phyloP scores from a whole-genome alignment of 2,113 vertebrate species.

The Amphiprion percula region DNA sequence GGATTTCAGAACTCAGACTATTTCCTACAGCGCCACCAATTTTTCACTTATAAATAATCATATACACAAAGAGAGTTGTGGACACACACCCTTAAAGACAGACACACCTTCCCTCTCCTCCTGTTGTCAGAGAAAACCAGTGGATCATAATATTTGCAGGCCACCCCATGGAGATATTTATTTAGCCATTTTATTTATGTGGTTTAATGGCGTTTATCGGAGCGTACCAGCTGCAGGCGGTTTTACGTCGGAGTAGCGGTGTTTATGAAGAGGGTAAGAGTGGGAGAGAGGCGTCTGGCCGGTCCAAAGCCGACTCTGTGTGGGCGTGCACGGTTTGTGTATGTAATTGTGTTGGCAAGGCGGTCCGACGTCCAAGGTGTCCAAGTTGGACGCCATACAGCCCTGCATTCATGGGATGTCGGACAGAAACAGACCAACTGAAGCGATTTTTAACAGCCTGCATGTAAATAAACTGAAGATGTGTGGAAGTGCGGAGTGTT shows the following conservation, averaged over 20 bases:
- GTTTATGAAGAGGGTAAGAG: constrained; percentile 61
- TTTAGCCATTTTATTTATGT: constrained; percentile 58
- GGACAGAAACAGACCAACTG: constrained; percentile 29
- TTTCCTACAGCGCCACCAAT: too few relatives aligned
- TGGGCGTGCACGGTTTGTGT: constrained; percentile 50
- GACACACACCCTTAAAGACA: too few relatives aligned
- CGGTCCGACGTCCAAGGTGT: constrained; percentile 22
- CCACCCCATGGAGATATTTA: constrained; percentile 76
- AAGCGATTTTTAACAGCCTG: background rate
- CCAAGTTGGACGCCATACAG: constrained; percentile 36
- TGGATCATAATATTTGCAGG: constrained; percentile 61
- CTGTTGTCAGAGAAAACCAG: constrained; percentile 55
- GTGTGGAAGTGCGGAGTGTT: background rate
- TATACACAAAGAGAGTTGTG: too few relatives aligned
- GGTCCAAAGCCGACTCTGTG: constrained; percentile 31
- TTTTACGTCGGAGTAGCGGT: constrained; percentile 51
- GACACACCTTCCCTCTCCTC: background rate
- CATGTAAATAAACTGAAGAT: background rate
- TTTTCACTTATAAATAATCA: too few relatives aligned
- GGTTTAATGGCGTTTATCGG: constrained; percentile 58
- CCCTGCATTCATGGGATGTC: constrained; percentile 42
- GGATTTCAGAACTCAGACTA: too few relatives aligned
- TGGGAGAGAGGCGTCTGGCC: constrained; percentile 22
- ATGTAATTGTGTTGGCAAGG: constrained; percentile 43
- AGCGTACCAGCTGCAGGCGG: constrained; percentile 51